Base-by-base conservation (phyloP, 2,113 vertebrate species). In the Otis tarda region DNA sequence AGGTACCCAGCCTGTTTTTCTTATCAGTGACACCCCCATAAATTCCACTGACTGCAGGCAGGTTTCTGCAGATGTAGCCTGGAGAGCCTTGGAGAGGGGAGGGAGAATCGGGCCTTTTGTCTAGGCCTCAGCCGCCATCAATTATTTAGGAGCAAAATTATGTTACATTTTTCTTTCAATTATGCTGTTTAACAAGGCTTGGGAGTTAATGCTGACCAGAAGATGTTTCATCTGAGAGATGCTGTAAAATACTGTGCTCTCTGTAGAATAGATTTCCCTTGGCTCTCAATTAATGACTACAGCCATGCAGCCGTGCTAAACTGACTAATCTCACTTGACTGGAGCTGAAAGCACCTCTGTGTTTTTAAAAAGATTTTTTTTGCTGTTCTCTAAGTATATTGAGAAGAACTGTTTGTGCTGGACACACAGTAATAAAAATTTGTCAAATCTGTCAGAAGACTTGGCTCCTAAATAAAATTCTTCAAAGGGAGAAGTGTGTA, bases 101-200 rank as follows among this genome's bases (percentile, higher is more conserved):
- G 23, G 39, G 69, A 94, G 41, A 89, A 71, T 53, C n/a, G 20
- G 12, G 30, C 25, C 59, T 93, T 96, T 96, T 92, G 73, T 91
- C 70, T 94, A 87, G 49, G 64, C 73, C 79, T 97, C 89, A 96
- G 88, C 45, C 0, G 0, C 83, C 83, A 97, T 97, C 93, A 96
- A 95, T 98, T 97, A 98, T 97, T 98, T 93, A 97, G 94, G 76
- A 91, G 59, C 18, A 97, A 97, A 97, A 97, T 97, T 97, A 90
- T 95, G 93, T 94, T 87, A 75, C 91, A 96, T 95, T 98, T 97
- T 96, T 96, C 95, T 97, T 97, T 97, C 96, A 97, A 97, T 96
- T 96, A 90, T 80, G 63, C 67, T 96, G 88, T 94, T 96, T 97
- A 97, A 96, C 91, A 43, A 96, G 78, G 79, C 67, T 94, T 96